Percentiles rank a stretch among this genome's conserved stretches.
Evolutionary conservation across 1,140 invertebrate species (phyloP).

Genomic region (Brachionus plicatilis): DNA sequence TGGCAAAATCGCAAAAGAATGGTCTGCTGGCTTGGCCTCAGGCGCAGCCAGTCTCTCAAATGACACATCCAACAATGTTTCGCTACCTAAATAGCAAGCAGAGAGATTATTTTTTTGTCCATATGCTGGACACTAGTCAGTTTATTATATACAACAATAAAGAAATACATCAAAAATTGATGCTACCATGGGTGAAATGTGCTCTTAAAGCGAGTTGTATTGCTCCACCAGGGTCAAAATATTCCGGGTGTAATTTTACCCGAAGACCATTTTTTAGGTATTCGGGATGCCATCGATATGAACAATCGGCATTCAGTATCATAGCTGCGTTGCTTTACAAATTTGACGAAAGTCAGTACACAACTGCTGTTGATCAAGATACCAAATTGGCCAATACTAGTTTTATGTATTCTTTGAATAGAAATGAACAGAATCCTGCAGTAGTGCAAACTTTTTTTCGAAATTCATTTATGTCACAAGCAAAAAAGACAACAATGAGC

Average conservation of each 20-base stretch:
- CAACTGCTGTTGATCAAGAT: not conserved
- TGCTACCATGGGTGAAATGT: constrained; percentile 36
- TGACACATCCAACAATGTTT: constrained; percentile 37
- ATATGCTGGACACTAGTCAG: constrained; percentile 32
- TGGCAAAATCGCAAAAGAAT: not conserved
- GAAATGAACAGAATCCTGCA: not conserved
- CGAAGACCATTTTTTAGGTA: not conserved
- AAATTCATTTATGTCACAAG: not conserved
- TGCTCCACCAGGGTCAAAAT: constrained; percentile 21
- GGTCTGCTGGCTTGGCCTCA: constrained; percentile 27
- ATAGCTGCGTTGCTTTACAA: not conserved
- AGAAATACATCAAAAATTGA: not conserved
- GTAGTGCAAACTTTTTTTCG: not conserved
- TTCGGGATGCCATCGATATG: constrained; percentile 24
- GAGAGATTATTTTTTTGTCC: constrained; percentile 16
- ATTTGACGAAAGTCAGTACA: constrained; percentile 23
- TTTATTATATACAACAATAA: constrained; percentile 14
- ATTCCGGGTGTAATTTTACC: not conserved
- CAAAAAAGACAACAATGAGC: not conserved
- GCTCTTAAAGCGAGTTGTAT: constrained; percentile 3
- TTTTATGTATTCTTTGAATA: not conserved
- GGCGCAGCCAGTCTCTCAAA: constrained; percentile 3
- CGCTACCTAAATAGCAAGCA: not conserved
- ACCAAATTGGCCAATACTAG: not conserved
- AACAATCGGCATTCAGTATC: constrained; percentile 16